These are phyloP conservation scores for Exephanes ischioxanthus DNA, from an alignment of 2,888 invertebrate genomes.

Conservation along the genomic window DNA sequence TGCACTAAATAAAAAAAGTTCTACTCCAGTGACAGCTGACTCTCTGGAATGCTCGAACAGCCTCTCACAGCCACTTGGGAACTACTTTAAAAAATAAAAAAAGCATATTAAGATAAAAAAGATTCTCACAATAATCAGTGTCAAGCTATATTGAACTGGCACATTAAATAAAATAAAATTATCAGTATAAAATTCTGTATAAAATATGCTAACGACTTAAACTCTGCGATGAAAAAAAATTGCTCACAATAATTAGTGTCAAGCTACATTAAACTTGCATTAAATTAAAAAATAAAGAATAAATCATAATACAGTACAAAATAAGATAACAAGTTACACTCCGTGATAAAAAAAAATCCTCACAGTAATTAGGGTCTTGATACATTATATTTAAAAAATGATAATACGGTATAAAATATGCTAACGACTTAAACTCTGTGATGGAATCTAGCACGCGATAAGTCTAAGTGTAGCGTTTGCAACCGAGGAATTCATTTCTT, in stretches of 20 bases:
- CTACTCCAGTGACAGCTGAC: slow-evolving; percentile 50
- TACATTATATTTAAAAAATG: not conserved
- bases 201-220: slow-evolving; percentile 23
- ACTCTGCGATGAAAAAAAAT: slow-evolving; percentile 1
- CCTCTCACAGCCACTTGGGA: slow-evolving; percentile 39
- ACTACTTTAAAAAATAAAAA: slow-evolving; percentile 29
- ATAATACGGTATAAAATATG: slow-evolving; percentile 15
- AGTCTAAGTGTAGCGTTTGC: not conserved
- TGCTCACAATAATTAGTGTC: not conserved
- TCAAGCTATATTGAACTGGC: not conserved
- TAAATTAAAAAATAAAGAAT: not conserved
- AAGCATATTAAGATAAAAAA: slow-evolving; percentile 27
- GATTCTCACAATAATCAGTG: slow-evolving; percentile 25
- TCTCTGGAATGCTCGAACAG: slow-evolving; percentile 42
- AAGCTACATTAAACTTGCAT: slow-evolving; percentile 26
- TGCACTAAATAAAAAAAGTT: slow-evolving; percentile 28
- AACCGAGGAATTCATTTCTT: slow-evolving; percentile 1
- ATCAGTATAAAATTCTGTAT: not conserved
- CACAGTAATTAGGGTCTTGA: not conserved
- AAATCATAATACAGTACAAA: not conserved
- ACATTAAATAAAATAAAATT: not conserved
- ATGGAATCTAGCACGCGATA: slow-evolving; percentile 21
- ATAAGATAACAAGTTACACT: not conserved
- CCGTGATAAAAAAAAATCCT: not conserved
- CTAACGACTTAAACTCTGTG: slow-evolving; percentile 14